A percentile compares a stretch with the other conserved stretches of the same genome.
Conservation (phyloP, 2,797 vertebrate genomes). For the Prionace glauca region DNA sequence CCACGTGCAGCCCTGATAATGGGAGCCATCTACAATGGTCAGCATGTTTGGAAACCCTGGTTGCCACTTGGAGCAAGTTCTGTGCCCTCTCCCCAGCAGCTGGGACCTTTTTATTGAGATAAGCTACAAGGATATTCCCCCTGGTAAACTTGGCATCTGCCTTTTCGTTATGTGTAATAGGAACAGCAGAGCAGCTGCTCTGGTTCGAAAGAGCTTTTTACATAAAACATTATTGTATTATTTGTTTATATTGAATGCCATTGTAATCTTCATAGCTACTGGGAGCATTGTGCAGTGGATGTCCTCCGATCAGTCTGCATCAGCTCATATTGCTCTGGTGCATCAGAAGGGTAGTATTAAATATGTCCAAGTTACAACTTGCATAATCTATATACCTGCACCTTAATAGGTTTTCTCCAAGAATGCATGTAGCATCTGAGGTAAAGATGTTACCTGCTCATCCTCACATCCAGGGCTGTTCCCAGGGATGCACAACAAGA, state of each 20-base stretch:
- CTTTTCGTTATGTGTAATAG: not conserved
- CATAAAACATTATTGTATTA: not conserved
- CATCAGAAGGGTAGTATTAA: not conserved
- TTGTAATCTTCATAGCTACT: not conserved
- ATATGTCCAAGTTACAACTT: not conserved
- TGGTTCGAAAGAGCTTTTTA: too few species aligned
- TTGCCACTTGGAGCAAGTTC: not conserved
- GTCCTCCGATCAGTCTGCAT: not conserved
- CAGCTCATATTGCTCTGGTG: not conserved
- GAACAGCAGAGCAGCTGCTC: not conserved
- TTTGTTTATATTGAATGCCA: not conserved
- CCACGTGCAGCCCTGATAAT: not conserved
- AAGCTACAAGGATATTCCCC: not conserved
- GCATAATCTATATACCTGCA: not conserved
- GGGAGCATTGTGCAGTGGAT: not conserved
- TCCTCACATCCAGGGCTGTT: not conserved
- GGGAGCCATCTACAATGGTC: not conserved
- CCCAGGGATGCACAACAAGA: too few species aligned
- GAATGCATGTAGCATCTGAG: not conserved
- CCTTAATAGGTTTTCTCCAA: not conserved
- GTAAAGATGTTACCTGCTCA: not conserved
- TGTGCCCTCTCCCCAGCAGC: too few species aligned
- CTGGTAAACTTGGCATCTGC: not conserved
- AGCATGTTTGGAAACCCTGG: not conserved
- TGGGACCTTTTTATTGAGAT: not conserved